These are phyloP conservation scores for Malurus cyaneus DNA, from an alignment of 2,113 vertebrate genomes.

Conservation along the genomic window DNA sequence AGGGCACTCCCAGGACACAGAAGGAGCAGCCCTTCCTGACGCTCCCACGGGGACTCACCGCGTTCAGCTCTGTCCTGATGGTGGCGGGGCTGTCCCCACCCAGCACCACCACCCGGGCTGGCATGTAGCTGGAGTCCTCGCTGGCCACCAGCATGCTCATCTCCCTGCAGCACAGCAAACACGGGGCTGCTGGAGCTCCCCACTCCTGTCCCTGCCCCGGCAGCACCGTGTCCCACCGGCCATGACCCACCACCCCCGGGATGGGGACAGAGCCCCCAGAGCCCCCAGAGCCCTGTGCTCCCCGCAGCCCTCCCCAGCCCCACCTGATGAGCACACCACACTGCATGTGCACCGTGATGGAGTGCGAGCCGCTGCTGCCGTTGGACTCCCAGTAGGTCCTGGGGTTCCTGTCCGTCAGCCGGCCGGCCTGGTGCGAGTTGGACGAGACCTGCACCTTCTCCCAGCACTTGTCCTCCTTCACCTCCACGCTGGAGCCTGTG, in stretches of 20 bases:
- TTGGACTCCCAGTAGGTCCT: constrained; percentile 94
- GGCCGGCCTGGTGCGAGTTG: constrained; percentile 86
- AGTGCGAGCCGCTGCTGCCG: constrained; percentile 88
- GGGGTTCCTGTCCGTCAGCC: constrained; percentile 87
- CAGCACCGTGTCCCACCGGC: background rate
- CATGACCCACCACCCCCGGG: fast-evolving
- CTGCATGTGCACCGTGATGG: constrained; percentile 92
- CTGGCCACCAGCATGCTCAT: constrained; percentile 88
- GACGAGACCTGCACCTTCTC: constrained; percentile 96
- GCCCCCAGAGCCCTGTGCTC: background rate
- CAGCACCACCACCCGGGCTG: constrained; percentile 86
- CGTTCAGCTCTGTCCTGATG: constrained; percentile 87
- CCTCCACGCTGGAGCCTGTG: constrained; percentile 71
- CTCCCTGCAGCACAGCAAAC: constrained; percentile 76
- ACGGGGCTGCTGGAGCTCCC: background rate
- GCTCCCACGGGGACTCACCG: constrained; percentile 67
- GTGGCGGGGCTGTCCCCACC: constrained; percentile 84
- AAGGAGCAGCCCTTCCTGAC: background rate
- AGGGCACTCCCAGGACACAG: background rate
- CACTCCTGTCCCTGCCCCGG: background rate
- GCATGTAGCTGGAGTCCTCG: constrained; percentile 98
- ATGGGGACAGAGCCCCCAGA: no score
- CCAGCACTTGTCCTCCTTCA: constrained; percentile 93
- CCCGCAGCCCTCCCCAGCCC: background rate
- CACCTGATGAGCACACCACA: constrained; percentile 88